These are phyloP conservation scores for Psilanteris sp. DNA, from an alignment of 1,140 invertebrate genomes.

Conservation along the genomic window DNA sequence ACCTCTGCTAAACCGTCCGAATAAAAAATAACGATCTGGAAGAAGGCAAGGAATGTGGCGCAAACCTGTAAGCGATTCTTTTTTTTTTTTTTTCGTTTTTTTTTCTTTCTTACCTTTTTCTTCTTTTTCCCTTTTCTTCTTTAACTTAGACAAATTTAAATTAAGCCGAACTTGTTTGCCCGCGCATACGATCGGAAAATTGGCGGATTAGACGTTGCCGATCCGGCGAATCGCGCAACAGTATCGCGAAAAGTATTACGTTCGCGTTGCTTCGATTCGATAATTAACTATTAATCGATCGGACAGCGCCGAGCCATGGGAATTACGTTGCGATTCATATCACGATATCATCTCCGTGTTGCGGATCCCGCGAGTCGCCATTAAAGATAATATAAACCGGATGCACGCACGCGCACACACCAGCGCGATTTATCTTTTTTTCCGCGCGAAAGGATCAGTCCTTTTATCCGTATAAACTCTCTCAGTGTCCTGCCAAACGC, in stretches of 20 bases:
- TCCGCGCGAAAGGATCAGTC: conserved; percentile 13
- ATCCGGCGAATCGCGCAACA: too few relatives aligned
- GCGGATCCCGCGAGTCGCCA: conserved; percentile 14
- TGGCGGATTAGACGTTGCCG: not conserved
- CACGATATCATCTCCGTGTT: conserved; percentile 18
- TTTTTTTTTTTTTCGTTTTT: too few relatives aligned
- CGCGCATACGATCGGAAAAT: too few relatives aligned
- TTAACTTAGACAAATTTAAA: conserved; percentile 6
- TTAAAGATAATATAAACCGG: conserved; percentile 9
- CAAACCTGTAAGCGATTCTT: conserved; percentile 10
- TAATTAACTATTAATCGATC: conserved; percentile 37
- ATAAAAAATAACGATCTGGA: conserved; percentile 14
- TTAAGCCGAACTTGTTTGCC: not conserved
- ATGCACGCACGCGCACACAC: too few relatives aligned
- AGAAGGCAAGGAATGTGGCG: conserved; percentile 15
- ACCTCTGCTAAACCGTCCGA: conserved; percentile 20
- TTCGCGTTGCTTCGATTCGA: too few relatives aligned
- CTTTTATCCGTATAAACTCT: too few relatives aligned
- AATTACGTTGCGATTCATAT: conserved; percentile 6
- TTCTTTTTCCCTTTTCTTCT: too few relatives aligned
- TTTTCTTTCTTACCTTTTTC: too few relatives aligned
- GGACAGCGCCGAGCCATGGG: not conserved
- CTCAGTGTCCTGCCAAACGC: too few relatives aligned
- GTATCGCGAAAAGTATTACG: too few relatives aligned
- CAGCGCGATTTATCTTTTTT: conserved; percentile 34